Conservation (phyloP, 2,113 vertebrate species). For the Pelmatolapia mariae region DNA sequence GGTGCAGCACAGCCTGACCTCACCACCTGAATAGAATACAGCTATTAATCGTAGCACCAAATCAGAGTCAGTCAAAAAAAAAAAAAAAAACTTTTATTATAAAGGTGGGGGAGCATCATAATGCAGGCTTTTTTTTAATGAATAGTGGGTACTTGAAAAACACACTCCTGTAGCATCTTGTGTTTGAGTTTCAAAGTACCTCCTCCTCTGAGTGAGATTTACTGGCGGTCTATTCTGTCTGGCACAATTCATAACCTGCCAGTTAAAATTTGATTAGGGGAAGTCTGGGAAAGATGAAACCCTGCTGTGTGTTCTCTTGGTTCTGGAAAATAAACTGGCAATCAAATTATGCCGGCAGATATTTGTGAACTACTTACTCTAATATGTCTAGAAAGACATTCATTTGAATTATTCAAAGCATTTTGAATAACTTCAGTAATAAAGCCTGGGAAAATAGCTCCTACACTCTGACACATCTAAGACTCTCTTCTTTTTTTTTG, state of each 20-base stretch:
- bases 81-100: not conserved
- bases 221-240: constrained; percentile 1
- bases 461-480: not conserved
- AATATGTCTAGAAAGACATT: constrained; percentile 8
- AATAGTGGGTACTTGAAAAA: not conserved
- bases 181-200: not conserved
- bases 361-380: constrained; percentile 11
- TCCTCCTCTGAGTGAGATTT: not conserved
- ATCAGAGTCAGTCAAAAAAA: not conserved
- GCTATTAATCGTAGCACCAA: not conserved
- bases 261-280: constrained; percentile 15
- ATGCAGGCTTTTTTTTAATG: not conserved
- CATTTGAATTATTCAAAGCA: constrained; percentile 29
- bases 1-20: not conserved
- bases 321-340: not conserved
- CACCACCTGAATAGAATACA: not conserved
- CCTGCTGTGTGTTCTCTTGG: not conserved
- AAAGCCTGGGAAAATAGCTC: not conserved
- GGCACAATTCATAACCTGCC: constrained; percentile 1
- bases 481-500: not conserved
- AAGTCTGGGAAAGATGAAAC: not conserved
- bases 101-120: not conserved
- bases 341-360: constrained; percentile 3
- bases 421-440: constrained; percentile 1
- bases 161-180: not conserved